Evolutionary conservation across 2,113 vertebrate genomes (phyloP), one percentile per base, ranked within the genome.

Genomic region (Ctenodactylus gundi): DNA sequence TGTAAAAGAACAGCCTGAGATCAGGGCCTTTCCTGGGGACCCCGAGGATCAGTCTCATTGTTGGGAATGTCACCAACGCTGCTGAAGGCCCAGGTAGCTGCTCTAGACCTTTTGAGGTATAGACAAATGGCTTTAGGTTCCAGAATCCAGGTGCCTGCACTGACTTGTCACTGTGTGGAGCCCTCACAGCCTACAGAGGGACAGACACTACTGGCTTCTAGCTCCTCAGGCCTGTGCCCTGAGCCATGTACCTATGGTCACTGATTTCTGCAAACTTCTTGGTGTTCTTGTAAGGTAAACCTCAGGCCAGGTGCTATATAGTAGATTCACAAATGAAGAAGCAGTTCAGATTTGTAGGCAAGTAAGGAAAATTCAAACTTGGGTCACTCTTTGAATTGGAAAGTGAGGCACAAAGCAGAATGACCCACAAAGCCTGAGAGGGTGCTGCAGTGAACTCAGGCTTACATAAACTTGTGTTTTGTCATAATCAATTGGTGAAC

Each of bases 151-250:
- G n/a, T n/a, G 31, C 31, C 27, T 4, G 15, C 25, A 21, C 6
- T 84, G 1, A 0, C 4, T 2, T 29, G 1, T n/a, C 31, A 8
- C 18, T 9, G 9, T 5, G 7, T 27, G 29, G 36, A 34, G 21
- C 39, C 2, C n/a, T 13, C 34, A 1, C 0, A 31, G 23, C 77
- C 60, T 82, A 53, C 49, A 1, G 13, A 1, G n/a, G n/a, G n/a
- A n/a, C 4, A 44, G 12, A 67, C 14, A 11, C 58, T 0, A 0
- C 21, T 2, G 2, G 80, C 44, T 18, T 55, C 49, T 60, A 41
- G 46, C 68, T 51, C 55, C 20, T 18, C 4, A 6, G 31, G 17
- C 20, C 0, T 2, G 17, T 34, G 67, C 51, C 2, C 1, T 13
- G n/a, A 62, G 31, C n/a, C 4, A 17, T 36, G 7, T 17, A 8